Percentiles rank a stretch among this genome's conserved stretches.
Evolutionary conservation across 2,888 invertebrate species (phyloP).

Genomic region (Gordius sp.): DNA sequence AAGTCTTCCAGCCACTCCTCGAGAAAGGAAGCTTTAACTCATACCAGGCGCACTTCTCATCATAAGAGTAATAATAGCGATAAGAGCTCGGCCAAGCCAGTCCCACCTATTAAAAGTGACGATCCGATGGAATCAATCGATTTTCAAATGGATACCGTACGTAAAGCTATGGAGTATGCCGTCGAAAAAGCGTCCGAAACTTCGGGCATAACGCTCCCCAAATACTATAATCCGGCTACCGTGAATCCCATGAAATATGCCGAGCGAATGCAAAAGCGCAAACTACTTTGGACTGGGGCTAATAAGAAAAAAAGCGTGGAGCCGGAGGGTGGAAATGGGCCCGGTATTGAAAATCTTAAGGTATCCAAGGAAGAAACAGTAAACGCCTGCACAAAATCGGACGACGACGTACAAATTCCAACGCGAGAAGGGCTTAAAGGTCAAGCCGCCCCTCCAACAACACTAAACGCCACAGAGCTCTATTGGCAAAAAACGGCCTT

Average conservation of each 20-base stretch:
- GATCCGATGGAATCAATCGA: too few species aligned
- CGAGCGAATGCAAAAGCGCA: conserved; percentile 57
- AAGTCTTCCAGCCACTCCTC: too few species aligned
- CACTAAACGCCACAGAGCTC: neutral
- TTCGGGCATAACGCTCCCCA: conserved; percentile 36
- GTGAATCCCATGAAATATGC: conserved; percentile 36
- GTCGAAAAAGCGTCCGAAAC: conserved; percentile 29
- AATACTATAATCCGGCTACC: conserved; percentile 46
- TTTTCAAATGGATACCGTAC: too few species aligned
- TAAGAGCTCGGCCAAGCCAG: too few species aligned
- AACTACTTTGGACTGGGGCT: conserved; percentile 54
- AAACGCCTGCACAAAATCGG: neutral
- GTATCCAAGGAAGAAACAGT: neutral
- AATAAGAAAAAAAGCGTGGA: conserved; percentile 33
- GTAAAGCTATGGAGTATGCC: conserved; percentile 31
- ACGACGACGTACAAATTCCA: neutral
- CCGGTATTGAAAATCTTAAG: neutral
- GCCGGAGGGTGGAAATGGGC: neutral
- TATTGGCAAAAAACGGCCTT: conserved; percentile 60
- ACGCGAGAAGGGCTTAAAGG: neutral
- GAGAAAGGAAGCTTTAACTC: too few species aligned
- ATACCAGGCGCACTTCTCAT: too few species aligned
- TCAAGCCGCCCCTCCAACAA: neutral
- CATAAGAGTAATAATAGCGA: too few species aligned
- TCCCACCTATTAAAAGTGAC: too few species aligned